Conservation (phyloP, 1,140 invertebrate species). For the Papilio polyxenes region DNA sequence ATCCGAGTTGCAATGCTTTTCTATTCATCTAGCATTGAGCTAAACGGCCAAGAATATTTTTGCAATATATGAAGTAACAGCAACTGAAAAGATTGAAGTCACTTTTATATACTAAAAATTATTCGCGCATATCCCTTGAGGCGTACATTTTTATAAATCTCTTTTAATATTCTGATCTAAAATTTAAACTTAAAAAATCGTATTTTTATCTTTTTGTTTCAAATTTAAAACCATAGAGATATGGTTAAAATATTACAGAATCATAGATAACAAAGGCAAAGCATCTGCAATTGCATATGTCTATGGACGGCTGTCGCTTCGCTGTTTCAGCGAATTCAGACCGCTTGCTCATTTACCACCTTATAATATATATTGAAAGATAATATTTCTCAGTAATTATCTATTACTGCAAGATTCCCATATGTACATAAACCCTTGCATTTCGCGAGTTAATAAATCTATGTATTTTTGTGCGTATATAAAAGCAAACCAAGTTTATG, state of each 20-base stretch:
- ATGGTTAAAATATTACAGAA: too few relatives aligned
- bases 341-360: too few relatives aligned
- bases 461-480: background rate
- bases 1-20: conserved; percentile 2
- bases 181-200: too few relatives aligned
- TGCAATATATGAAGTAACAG: background rate
- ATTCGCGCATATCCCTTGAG: background rate
- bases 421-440: background rate
- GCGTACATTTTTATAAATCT: background rate
- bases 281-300: too few relatives aligned
- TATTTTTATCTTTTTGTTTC: too few relatives aligned
- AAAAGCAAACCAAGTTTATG: background rate
- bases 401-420: background rate
- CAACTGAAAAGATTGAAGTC: background rate
- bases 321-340: too few relatives aligned
- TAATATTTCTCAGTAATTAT: too few relatives aligned
- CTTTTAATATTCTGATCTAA: background rate
- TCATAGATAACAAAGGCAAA: too few relatives aligned
- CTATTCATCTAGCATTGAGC: background rate
- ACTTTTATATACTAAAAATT: background rate
- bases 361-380: too few relatives aligned
- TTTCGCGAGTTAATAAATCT: background rate
- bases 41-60: background rate
- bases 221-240: too few relatives aligned
- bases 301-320: too few relatives aligned